A percentile compares a stretch with the other conserved stretches of the same genome.
Conservation (phyloP, 2,113 vertebrate genomes). For the Rostratula benghalensis region DNA sequence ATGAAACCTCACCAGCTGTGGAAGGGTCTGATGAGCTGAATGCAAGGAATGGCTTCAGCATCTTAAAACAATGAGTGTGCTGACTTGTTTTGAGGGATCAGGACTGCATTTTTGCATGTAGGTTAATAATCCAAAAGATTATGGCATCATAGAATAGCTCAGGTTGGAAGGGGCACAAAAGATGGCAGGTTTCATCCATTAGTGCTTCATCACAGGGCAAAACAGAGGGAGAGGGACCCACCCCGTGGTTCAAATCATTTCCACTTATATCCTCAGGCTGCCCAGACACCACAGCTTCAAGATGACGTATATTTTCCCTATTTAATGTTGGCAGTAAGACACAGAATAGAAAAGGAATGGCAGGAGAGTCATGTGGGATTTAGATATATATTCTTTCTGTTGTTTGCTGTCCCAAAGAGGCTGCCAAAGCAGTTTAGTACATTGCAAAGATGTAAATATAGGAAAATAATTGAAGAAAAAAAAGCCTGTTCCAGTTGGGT, state of each 20-base stretch:
- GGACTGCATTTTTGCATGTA: accelerated
- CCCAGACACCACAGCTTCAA: background rate
- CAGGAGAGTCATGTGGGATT: background rate
- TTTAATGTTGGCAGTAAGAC: background rate
- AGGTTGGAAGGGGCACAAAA: background rate
- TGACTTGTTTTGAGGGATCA: background rate
- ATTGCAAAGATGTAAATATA: background rate
- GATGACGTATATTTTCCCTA: accelerated
- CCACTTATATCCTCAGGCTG: background rate
- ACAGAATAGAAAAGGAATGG: background rate
- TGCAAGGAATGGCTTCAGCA: background rate
- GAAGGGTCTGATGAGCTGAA: background rate
- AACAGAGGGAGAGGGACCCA: background rate
- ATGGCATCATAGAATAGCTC: too few species aligned
- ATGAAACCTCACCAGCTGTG: background rate
- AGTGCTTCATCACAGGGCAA: background rate
- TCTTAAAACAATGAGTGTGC: background rate
- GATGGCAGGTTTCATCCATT: accelerated
- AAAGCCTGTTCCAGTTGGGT: background rate
- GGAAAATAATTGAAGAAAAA: background rate
- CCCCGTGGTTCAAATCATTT: accelerated
- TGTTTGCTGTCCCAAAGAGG: background rate
- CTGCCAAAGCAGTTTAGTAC: background rate
- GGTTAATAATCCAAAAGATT: background rate
- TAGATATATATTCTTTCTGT: background rate